A percentile compares a stretch with the other conserved stretches of the same genome.
These are phyloP conservation scores for Crepidodera aurea DNA, from an alignment of 2,888 invertebrate genomes.

Conservation along the genomic window DNA sequence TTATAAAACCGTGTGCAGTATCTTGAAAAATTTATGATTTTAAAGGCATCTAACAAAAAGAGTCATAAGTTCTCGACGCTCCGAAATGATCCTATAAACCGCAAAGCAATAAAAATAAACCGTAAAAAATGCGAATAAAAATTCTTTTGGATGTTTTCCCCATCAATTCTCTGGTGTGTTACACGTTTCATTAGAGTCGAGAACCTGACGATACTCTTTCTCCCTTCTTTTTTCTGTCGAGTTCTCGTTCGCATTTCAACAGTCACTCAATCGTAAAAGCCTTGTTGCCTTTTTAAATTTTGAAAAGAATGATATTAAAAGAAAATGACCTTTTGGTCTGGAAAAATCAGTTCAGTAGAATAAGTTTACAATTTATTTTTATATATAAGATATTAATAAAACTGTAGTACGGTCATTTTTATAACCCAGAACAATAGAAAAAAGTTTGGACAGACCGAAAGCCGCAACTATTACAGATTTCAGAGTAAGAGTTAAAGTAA, in stretches of 20 bases:
- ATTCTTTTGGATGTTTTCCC: constrained; percentile 24
- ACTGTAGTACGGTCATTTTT: too few species aligned
- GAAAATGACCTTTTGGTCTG: too few species aligned
- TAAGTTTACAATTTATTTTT: too few species aligned
- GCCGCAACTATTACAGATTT: too few species aligned
- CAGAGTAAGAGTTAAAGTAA: too few species aligned
- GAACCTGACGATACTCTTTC: constrained; percentile 8
- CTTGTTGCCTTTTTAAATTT: constrained; percentile 15
- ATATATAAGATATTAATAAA: too few species aligned
- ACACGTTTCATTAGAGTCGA: constrained; percentile 35
- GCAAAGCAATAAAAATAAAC: constrained; percentile 24
- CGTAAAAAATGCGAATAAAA: constrained; percentile 24
- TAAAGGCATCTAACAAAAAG: constrained; percentile 21
- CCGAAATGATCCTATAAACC: constrained; percentile 20
- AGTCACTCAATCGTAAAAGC: constrained; percentile 9
- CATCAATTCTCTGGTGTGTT: constrained; percentile 30
- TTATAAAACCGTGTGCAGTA: neutral
- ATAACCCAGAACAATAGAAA: too few species aligned
- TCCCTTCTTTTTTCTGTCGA: neutral
- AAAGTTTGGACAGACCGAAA: too few species aligned
- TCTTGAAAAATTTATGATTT: constrained; percentile 17
- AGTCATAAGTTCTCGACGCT: constrained; percentile 20
- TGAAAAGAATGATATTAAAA: too few species aligned
- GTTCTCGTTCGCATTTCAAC: constrained; percentile 1
- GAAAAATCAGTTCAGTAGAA: too few species aligned